Conservation (phyloP, 2,113 vertebrate genomes). For the Trachemys scripta region DNA sequence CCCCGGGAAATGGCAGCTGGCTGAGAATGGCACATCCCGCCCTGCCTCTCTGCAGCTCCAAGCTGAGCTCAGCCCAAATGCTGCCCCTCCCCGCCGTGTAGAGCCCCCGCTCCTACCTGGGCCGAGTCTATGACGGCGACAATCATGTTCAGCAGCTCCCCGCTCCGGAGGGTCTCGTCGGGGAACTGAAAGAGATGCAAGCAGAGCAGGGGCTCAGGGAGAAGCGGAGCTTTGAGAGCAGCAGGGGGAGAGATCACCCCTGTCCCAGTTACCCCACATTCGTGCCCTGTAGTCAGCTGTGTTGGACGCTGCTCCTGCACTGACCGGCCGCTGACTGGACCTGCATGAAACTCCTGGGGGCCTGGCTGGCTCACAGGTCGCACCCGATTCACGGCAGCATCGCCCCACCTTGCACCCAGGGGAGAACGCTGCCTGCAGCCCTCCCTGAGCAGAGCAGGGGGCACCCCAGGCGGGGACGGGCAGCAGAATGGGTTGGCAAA, state of each 20-base stretch:
- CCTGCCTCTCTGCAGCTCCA: not conserved
- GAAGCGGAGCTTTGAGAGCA: too few relatives aligned
- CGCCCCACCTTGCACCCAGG: not conserved
- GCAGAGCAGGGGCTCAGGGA: not conserved
- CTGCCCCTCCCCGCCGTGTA: accelerated
- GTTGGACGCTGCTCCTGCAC: not conserved
- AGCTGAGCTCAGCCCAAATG: too few relatives aligned
- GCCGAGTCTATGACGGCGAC: slow-evolving; percentile 96
- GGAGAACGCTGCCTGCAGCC: not conserved
- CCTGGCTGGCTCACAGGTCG: not conserved
- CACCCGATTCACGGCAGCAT: too few relatives aligned
- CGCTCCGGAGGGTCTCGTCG: slow-evolving; percentile 93
- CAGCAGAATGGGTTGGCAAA: too few relatives aligned
- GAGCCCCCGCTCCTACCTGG: slow-evolving; percentile 68
- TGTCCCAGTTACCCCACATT: not conserved
- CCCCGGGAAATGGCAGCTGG: not conserved
- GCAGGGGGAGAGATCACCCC: too few relatives aligned
- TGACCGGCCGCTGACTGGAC: not conserved
- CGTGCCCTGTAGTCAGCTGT: not conserved
- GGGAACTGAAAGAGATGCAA: slow-evolving; percentile 85
- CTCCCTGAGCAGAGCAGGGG: not conserved
- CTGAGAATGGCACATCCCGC: not conserved
- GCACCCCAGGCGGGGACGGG: not conserved
- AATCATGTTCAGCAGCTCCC: slow-evolving; percentile 98
- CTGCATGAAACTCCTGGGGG: not conserved